Evolutionary conservation across 1,140 invertebrate genomes (phyloP), one percentile per base, ranked within the genome.

Genomic region (Metopolophium dirhodum): DNA sequence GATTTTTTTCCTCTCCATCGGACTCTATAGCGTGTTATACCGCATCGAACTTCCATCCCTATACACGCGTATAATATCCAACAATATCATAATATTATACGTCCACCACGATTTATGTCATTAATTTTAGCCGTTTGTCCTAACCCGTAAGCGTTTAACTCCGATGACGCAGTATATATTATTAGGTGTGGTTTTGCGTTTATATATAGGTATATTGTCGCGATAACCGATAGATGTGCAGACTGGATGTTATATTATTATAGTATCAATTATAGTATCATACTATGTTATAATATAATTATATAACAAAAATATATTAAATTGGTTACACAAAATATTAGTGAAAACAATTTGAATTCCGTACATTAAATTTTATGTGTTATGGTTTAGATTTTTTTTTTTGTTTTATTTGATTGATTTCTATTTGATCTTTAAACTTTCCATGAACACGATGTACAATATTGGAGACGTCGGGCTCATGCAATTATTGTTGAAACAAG

Each of bases 71-170:
- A 86, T 86, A 41, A 45, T 49, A 49, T 87, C 49, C 20, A 49
- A 87, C 18, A 14, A 47, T 87, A 87, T 85, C 1, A 23, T 47
- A 20, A n/a, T n/a, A 87, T 30, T 87, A n/a, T 87, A 26, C 26
- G 7, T 37, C 2, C 7, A 8, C 47, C 47, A 7, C n/a, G 49
- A 89, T 89, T 23, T 35, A 30, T 54, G n/a, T 54, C 87, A 89
- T 89, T 89, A 49, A 89, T 54, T 35, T 37, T 49, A 49, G 49
- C 51, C n/a, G n/a, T 54, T 89, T 89, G 86, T 87, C 47, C 37
- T 30, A 86, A 30, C 61, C n/a, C 61, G n/a, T 77, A 77, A 77
- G 61, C 61, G 61, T 77, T 77, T 77, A 77, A 77, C 61, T 35
- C 61, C 30, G 61, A 77, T 77, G 61, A 77, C 61, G 61, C 61